These are phyloP conservation scores for Streptopelia turtur DNA, from an alignment of 2,797 vertebrate genomes.

Conservation along the genomic window DNA sequence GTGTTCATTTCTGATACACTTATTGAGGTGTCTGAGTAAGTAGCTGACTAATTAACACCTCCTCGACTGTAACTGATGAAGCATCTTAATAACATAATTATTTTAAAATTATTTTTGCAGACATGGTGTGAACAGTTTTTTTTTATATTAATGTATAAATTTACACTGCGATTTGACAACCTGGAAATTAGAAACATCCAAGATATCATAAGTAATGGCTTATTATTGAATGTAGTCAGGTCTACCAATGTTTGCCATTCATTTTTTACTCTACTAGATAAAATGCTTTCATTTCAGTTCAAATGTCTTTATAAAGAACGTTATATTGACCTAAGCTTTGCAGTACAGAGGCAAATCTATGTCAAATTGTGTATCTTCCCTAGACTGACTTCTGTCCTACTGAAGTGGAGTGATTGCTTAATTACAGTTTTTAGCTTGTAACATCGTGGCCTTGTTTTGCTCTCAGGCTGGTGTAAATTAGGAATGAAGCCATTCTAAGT, in stretches of 20 bases:
- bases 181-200: neutral
- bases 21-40: neutral
- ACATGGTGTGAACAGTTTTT: neutral
- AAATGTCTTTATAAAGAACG: neutral
- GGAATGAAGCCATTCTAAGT: neutral
- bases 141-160: neutral
- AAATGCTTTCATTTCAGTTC: constrained; percentile 10
- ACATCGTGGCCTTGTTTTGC: neutral
- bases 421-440: constrained; percentile 9
- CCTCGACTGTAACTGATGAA: neutral
- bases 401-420: neutral
- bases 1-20: neutral
- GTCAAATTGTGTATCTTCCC: neutral
- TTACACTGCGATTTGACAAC: neutral
- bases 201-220: neutral
- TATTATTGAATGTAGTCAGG: neutral
- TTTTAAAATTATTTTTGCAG: neutral
- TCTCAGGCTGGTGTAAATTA: neutral
- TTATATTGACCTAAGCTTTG: neutral
- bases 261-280: neutral
- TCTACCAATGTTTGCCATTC: neutral
- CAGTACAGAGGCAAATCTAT: neutral
- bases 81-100: constrained; percentile 21
- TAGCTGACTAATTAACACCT: constrained; percentile 1
- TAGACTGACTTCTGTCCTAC: neutral